phyloP scores from a whole-genome alignment of 2,888 invertebrate species.

The Rhodophaea formosa region DNA sequence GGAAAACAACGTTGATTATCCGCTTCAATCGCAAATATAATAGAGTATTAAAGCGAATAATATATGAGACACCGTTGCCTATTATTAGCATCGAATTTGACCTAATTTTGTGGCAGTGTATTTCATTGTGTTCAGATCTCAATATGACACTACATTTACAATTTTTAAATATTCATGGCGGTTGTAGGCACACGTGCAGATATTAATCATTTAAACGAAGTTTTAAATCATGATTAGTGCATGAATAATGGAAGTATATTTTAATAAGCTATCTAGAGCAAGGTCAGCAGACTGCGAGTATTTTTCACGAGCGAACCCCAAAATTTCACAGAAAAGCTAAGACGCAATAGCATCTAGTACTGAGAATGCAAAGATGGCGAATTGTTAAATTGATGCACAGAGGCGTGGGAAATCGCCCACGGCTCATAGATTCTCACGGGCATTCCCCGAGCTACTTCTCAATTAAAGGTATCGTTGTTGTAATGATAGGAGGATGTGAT shows the following conservation, averaged over 20 bases:
- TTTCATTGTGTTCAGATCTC: too few species aligned
- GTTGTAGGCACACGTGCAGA: background rate
- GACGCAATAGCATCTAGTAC: slow-evolving; percentile 27
- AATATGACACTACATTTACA: too few species aligned
- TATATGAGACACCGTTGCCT: too few species aligned
- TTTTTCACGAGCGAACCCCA: background rate
- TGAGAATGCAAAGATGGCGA: slow-evolving; percentile 44
- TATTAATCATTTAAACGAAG: background rate
- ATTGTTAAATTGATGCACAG: slow-evolving; percentile 49
- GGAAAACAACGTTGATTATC: too few species aligned
- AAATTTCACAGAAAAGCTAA: slow-evolving; percentile 1
- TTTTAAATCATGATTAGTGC: background rate
- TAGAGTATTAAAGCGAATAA: too few species aligned
- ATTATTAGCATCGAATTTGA: too few species aligned
- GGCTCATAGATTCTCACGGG: slow-evolving; percentile 43
- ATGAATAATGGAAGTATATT: background rate
- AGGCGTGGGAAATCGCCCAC: slow-evolving; percentile 63
- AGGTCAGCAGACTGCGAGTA: slow-evolving; percentile 22
- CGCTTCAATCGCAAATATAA: too few species aligned
- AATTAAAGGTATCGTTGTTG: slow-evolving; percentile 22
- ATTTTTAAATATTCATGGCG: background rate
- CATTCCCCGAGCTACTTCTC: slow-evolving; percentile 38
- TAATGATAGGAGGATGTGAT: background rate
- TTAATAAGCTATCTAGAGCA: slow-evolving; percentile 18
- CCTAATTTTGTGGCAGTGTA: too few species aligned